These are phyloP conservation scores for Nothocercus nigrocapillus DNA, from an alignment of 2,113 vertebrate species.

Conservation along the genomic window DNA sequence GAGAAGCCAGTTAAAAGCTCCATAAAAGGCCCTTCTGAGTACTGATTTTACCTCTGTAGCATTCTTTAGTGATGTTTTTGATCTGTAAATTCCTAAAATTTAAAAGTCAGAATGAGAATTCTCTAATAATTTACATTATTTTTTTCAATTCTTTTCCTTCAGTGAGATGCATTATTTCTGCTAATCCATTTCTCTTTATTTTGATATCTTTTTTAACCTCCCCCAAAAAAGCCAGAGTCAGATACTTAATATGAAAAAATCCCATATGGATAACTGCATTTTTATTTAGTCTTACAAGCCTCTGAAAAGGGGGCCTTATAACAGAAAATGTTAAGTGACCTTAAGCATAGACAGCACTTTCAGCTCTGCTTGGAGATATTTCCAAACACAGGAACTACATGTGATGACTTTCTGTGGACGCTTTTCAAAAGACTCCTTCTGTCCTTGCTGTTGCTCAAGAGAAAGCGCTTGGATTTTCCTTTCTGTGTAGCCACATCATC, in stretches of 20 bases:
- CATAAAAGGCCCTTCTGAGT: not conserved
- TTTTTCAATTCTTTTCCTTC: not conserved
- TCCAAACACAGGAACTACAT: fast-evolving
- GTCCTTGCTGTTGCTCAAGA: fast-evolving
- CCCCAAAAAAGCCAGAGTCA: not conserved
- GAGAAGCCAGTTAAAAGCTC: not conserved
- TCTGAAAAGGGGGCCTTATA: not conserved
- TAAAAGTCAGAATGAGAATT: not conserved
- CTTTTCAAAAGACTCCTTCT: not conserved
- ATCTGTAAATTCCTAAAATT: not conserved
- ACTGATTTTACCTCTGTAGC: not conserved
- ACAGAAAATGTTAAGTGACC: fast-evolving
- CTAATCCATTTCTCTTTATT: not conserved
- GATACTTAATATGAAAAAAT: not conserved
- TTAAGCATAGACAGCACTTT: fast-evolving
- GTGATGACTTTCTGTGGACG: fast-evolving
- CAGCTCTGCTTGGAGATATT: fast-evolving
- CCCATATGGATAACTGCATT: not conserved
- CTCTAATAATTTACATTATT: not conserved
- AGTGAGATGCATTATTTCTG: fast-evolving
- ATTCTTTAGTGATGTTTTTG: fast-evolving
- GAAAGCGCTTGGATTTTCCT: not conserved
- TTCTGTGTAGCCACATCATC: fast-evolving
- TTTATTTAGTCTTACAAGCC: not conserved
- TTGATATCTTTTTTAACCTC: not conserved